Evolutionary conservation across 1,140 invertebrate species (phyloP), one percentile per base, ranked within the genome.

Genomic region (Maconellicoccus hirsutus): DNA sequence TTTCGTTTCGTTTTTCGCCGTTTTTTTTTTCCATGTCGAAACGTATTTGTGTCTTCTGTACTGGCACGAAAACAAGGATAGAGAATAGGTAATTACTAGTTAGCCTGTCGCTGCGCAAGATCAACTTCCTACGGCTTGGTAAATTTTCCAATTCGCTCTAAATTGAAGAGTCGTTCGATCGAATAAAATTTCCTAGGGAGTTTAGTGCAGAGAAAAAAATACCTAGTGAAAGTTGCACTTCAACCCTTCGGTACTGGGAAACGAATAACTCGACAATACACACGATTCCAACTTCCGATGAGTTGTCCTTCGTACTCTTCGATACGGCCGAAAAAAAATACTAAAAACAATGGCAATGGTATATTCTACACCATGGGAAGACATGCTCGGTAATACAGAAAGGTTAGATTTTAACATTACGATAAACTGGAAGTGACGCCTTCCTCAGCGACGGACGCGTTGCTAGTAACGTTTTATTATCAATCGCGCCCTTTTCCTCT

Each of bases 111-210:
- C 61, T 66, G 16, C 42, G 42, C 42, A 4, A 52, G 42, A 52
- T 52, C 42, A 52, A 66, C 61, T 66, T 66, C 61, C 61, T 66
- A 66, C 61, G 61, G 61, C 61, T 66, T 26, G 6, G n/a, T 52
- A 19, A 52, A 52, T 52, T 52, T 33, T 33, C 12, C 29, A 33
- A 33, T 33, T 33, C 29, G 29, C 29, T 33, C 29, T 33, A 33
- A 33, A 33, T 33, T 33, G 12, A 33, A 33, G 29, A n/a, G n/a
- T n/a, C n/a, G n/a, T n/a, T n/a, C n/a, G n/a, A n/a, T 33, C 12
- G 29, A 12, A 33, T 33, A 33, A 3, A 33, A 33, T 6, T 33
- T 33, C 12, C 29, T 33, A 3, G 29, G 29, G n/a, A n/a, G n/a
- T n/a, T n/a, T n/a, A n/a, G n/a, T n/a, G n/a, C n/a, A n/a, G 29